Evolutionary conservation across 1,140 invertebrate genomes (phyloP).

Genomic region (Rhagoletis zephyria): DNA sequence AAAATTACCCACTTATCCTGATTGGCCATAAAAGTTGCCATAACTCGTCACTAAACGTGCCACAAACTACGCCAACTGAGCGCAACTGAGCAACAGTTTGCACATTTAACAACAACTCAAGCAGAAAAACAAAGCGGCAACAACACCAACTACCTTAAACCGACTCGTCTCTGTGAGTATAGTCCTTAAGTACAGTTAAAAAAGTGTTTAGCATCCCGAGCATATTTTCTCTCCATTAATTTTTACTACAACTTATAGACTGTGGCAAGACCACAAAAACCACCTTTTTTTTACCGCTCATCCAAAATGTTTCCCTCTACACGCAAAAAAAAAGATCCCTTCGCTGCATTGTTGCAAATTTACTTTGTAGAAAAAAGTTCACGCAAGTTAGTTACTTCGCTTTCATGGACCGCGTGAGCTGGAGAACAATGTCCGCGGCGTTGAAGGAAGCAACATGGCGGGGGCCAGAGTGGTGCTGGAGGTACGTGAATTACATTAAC

Average conservation of each 20-base stretch:
- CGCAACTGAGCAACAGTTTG: constrained; percentile 29
- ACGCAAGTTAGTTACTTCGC: not conserved
- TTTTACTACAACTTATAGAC: constrained; percentile 27
- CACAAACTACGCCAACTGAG: not conserved
- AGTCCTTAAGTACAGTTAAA: constrained; percentile 50
- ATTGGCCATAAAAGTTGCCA: constrained; percentile 33
- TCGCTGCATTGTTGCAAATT: not conserved
- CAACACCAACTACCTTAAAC: not conserved
- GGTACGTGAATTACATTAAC: constrained; percentile 35
- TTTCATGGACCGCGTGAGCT: too few relatives aligned
- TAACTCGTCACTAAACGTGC: constrained; percentile 32
- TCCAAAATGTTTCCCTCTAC: too few relatives aligned
- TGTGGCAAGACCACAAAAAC: not conserved
- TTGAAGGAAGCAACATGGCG: not conserved
- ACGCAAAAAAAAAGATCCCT: too few relatives aligned
- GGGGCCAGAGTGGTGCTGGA: not conserved
- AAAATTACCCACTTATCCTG: constrained; percentile 31
- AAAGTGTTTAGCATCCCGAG: constrained; percentile 30
- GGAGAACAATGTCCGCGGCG: too few relatives aligned
- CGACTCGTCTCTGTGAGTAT: not conserved
- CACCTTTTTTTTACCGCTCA: not conserved
- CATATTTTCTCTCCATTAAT: constrained; percentile 46
- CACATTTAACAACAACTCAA: not conserved
- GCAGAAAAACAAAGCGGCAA: constrained; percentile 18
- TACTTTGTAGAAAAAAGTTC: not conserved